phyloP scores from a whole-genome alignment of 2,113 vertebrate species.

The Lepus europaeus region DNA sequence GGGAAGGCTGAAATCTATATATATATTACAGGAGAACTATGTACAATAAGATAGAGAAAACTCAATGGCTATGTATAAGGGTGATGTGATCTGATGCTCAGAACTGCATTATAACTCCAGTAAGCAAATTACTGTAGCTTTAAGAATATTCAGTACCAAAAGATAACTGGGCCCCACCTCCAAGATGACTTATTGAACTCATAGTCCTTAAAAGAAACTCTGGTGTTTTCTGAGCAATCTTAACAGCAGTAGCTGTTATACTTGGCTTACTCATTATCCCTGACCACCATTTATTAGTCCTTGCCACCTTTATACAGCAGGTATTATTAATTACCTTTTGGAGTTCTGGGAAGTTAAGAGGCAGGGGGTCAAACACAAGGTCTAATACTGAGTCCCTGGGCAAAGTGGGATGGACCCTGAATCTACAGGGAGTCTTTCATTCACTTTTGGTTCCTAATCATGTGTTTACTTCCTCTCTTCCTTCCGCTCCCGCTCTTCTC shows the following conservation, averaged over 20 bases:
- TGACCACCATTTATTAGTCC: conserved; percentile 40
- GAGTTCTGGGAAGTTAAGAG: conserved; percentile 18
- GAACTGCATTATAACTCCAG: neutral
- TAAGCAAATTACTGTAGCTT: neutral
- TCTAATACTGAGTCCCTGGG: neutral
- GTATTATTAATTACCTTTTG: neutral
- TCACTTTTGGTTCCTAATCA: neutral
- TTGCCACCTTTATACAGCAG: neutral
- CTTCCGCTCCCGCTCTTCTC: neutral
- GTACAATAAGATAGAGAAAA: neutral
- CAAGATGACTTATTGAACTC: conserved; percentile 33
- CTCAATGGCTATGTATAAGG: neutral
- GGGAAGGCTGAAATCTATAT: neutral
- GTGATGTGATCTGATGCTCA: neutral
- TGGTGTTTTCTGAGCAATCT: conserved; percentile 6
- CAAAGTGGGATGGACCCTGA: neutral
- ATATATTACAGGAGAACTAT: neutral
- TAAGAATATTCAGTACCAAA: conserved; percentile 26
- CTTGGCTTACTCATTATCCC: neutral
- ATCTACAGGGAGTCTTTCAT: neutral
- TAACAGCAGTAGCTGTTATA: conserved; percentile 31
- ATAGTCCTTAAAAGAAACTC: conserved; percentile 14
- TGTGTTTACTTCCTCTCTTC: neutral
- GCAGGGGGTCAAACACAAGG: neutral
- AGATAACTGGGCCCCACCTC: neutral